These are phyloP conservation scores for Porites evermanni DNA, from an alignment of 92 coral and sea anemone genomes.

Conservation along the genomic window DNA sequence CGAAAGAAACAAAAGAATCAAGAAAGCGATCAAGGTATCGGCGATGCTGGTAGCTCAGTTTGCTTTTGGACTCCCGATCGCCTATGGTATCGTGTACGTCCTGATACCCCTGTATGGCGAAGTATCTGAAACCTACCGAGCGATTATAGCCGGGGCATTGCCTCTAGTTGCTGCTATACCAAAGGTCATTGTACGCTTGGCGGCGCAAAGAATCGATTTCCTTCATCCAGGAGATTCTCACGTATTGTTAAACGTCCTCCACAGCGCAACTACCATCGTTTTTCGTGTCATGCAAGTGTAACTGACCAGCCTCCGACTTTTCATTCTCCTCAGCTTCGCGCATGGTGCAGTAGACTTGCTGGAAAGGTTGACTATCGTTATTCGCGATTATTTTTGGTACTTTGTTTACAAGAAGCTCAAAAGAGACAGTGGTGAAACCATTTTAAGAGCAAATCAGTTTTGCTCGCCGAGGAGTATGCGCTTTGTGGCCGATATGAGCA, in stretches of 20 bases:
- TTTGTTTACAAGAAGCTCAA: constrained; percentile 51
- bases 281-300: constrained; percentile 80
- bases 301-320: constrained; percentile 43
- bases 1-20: not conserved
- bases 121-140: not conserved
- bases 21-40: constrained; percentile 28
- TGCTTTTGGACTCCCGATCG: constrained; percentile 42
- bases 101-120: constrained; percentile 10
- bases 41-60: constrained; percentile 49
- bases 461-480: constrained; percentile 76
- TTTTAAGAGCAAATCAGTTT: constrained; percentile 25
- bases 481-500: constrained; percentile 70
- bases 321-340: constrained; percentile 61
- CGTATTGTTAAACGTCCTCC: constrained; percentile 38
- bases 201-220: constrained; percentile 56
- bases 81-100: constrained; percentile 7
- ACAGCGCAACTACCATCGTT: constrained; percentile 47
- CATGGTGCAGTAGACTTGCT: constrained; percentile 63
- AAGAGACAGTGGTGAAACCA: not conserved
- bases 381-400: constrained; percentile 73
- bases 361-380: constrained; percentile 59
- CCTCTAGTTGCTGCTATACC: constrained; percentile 57
- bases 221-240: constrained; percentile 61
- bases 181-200: constrained; percentile 58
- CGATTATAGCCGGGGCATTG: constrained; percentile 1